Conservation (phyloP, 1,140 invertebrate genomes). For the Drosophila sucinea region DNA sequence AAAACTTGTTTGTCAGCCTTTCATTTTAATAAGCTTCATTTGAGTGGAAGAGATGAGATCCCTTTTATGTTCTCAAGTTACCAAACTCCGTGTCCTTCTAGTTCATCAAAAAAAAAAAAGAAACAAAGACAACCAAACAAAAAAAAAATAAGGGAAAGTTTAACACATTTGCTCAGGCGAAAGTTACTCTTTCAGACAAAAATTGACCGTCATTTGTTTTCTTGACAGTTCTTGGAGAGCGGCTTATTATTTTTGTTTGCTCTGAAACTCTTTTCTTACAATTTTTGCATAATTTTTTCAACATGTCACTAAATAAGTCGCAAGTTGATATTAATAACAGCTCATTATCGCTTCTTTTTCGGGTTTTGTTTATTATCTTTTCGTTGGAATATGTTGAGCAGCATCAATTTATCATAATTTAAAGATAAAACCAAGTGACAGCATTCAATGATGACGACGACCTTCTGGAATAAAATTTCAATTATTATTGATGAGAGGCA, state of each 20-base stretch:
- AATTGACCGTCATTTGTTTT: slow-evolving; percentile 79
- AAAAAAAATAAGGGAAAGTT: slow-evolving; percentile 40
- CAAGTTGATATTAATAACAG: slow-evolving; percentile 78
- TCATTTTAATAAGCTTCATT: slow-evolving; percentile 51
- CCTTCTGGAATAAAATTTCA: slow-evolving; percentile 32
- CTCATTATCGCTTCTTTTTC: slow-evolving; percentile 66
- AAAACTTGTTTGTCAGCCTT: slow-evolving; percentile 16
- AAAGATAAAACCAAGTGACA: slow-evolving; percentile 44
- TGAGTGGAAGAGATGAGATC: slow-evolving; percentile 40
- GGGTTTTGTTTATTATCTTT: slow-evolving; percentile 33
- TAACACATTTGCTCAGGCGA: slow-evolving; percentile 60
- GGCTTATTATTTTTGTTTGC: slow-evolving; percentile 51
- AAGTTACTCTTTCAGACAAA: slow-evolving; percentile 6
- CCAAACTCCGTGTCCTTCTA: slow-evolving; percentile 43
- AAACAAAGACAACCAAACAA: slow-evolving; percentile 15
- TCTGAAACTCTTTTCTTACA: slow-evolving; percentile 11
- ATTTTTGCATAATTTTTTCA: slow-evolving; percentile 59
- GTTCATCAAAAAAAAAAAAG: slow-evolving; percentile 2
- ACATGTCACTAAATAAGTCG: slow-evolving; percentile 75
- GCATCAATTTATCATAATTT: slow-evolving; percentile 71
- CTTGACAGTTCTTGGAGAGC: slow-evolving; percentile 75
- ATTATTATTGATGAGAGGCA: slow-evolving; percentile 48
- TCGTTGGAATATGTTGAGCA: slow-evolving; percentile 57
- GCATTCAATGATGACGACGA: slow-evolving; percentile 30
- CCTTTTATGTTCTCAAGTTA: slow-evolving; percentile 71